These are phyloP conservation scores for Neotoxoptera formosana DNA, from an alignment of 1,140 invertebrate genomes.

Conservation along the genomic window DNA sequence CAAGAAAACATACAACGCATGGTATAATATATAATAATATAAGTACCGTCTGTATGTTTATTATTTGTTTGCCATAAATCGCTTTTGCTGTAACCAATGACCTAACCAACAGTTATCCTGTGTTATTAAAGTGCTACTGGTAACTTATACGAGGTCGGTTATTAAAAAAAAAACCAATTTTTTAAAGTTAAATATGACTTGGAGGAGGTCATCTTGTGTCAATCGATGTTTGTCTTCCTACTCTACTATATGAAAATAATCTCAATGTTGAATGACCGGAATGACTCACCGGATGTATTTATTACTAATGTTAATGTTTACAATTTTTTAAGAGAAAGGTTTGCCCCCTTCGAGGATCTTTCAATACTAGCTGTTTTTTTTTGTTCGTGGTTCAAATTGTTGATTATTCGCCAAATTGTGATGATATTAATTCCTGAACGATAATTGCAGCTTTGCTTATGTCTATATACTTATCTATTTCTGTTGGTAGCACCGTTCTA, in stretches of 20 bases:
- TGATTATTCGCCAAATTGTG: not conserved
- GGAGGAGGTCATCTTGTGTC: conserved; percentile 41
- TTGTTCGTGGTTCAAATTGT: not conserved
- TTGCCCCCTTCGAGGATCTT: not conserved
- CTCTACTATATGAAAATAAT: not conserved
- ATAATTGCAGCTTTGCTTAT: not conserved
- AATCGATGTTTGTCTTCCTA: conserved; percentile 39
- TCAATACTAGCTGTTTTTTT: not conserved
- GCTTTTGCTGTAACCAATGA: not conserved
- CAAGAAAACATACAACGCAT: not conserved
- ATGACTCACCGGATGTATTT: conserved; percentile 46
- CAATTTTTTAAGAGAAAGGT: conserved; percentile 12
- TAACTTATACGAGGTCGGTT: conserved; percentile 27
- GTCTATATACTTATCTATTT: not conserved
- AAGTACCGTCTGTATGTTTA: not conserved
- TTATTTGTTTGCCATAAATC: not conserved
- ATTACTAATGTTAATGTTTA: not conserved
- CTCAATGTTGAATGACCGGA: conserved; percentile 29
- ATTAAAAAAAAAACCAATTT: not conserved
- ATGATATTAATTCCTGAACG: not conserved
- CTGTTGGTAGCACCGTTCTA: not conserved
- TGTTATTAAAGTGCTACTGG: conserved; percentile 1
- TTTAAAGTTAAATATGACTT: not conserved
- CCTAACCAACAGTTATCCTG: not conserved
- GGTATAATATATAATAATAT: not conserved